phyloP scores from a whole-genome alignment of 2,797 vertebrate species.

The Apodemus agrarius region DNA sequence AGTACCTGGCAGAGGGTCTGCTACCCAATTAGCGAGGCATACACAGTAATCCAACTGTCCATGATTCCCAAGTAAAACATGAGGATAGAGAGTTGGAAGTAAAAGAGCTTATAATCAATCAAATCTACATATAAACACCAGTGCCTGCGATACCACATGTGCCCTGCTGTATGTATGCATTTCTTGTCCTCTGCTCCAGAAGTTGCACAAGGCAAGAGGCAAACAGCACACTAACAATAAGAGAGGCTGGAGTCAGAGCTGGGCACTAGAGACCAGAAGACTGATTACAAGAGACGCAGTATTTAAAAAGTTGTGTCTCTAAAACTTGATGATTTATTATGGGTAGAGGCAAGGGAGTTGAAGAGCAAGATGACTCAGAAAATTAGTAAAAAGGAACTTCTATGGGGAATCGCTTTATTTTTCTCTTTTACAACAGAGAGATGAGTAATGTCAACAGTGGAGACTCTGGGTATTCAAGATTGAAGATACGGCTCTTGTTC shows the following conservation, averaged over 20 bases:
- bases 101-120: neutral
- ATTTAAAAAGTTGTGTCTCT: slow-evolving; percentile 56
- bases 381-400: slow-evolving; percentile 34
- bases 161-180: neutral
- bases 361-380: slow-evolving; percentile 62
- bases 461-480: slow-evolving; percentile 59
- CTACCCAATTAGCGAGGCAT: neutral
- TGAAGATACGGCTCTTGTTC: slow-evolving; percentile 40
- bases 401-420: slow-evolving; percentile 66
- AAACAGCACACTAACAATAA: neutral
- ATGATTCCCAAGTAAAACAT: neutral
- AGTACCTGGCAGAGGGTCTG: neutral
- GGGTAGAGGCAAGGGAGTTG: slow-evolving; percentile 32
- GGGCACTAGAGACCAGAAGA: slow-evolving; percentile 36
- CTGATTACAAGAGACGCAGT: slow-evolving; percentile 36
- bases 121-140: neutral
- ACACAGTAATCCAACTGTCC: neutral
- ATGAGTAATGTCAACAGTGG: slow-evolving; percentile 64
- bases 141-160: neutral
- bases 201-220: neutral
- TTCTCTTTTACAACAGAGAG: slow-evolving; percentile 24
- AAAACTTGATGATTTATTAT: slow-evolving; percentile 67
- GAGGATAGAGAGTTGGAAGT: neutral
- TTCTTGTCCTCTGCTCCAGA: neutral
- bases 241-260: slow-evolving; percentile 21